Conservation (phyloP, 2,797 vertebrate species). For the Phoeniculus purpureus region DNA sequence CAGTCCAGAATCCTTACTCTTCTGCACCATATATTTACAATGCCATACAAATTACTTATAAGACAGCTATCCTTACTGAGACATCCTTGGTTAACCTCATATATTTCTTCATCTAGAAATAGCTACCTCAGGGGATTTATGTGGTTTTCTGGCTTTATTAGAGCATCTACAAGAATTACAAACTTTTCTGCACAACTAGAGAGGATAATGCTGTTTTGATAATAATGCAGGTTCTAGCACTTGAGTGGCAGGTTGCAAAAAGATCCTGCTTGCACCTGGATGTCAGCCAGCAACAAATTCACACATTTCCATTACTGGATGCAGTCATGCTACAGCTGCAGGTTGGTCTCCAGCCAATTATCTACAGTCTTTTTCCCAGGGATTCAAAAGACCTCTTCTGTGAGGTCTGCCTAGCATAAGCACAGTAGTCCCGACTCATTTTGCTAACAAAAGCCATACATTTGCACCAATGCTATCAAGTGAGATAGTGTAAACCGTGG, state of each 20-base stretch:
- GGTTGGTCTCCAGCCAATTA: not conserved
- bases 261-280: not conserved
- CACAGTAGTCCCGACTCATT: not conserved
- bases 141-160: not conserved
- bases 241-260: not conserved
- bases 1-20: not conserved
- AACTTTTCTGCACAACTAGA: not conserved
- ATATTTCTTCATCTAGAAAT: not conserved
- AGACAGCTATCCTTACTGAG: not conserved
- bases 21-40: not conserved
- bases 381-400: rapidly evolving
- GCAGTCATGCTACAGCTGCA: not conserved
- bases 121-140: not conserved
- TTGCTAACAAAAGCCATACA: not conserved
- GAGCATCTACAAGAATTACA: not conserved
- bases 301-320: rapidly evolving
- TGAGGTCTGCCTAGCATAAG: not conserved
- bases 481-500: not conserved
- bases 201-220: not conserved
- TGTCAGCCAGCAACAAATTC: not conserved
- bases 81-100: not conserved
- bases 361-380: not conserved
- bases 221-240: not conserved
- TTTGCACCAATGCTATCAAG: not conserved
- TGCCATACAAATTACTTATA: not conserved